Percentiles rank a stretch among this genome's conserved stretches.
Conservation (phyloP, 2,113 vertebrate species). For the Nerophis ophidion region DNA sequence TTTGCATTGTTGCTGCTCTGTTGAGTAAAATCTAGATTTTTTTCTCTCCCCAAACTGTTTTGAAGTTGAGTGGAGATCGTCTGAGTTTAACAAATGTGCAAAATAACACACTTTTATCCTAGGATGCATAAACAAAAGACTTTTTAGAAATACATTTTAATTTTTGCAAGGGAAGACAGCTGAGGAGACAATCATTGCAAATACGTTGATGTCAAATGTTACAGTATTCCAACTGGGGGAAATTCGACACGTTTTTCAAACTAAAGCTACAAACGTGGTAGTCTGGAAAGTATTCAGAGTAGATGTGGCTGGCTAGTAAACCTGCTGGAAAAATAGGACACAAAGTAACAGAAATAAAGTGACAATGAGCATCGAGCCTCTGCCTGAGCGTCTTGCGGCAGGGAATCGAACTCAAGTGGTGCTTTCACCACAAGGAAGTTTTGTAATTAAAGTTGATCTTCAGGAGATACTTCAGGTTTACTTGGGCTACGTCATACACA, state of each 20-base stretch:
- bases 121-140: background rate
- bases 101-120: too few relatives aligned
- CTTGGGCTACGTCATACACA: conserved; percentile 92
- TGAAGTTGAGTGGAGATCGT: too few relatives aligned
- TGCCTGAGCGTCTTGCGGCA: background rate
- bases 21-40: too few relatives aligned
- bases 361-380: conserved; percentile 26
- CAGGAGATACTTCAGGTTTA: conserved; percentile 95
- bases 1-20: too few relatives aligned
- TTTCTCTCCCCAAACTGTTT: too few relatives aligned
- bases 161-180: conserved; percentile 18
- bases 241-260: background rate
- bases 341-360: conserved; percentile 26
- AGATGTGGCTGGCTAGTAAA: conserved; percentile 23
- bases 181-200: conserved; percentile 30
- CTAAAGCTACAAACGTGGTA: background rate
- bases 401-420: too few relatives aligned
- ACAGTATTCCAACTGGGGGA: conserved; percentile 20
- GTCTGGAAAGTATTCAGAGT: too few relatives aligned
- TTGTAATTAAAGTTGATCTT: conserved; percentile 97
- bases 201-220: conserved; percentile 41
- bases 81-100: too few relatives aligned
- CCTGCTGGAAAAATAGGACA: conserved; percentile 24
- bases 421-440: conserved; percentile 86
- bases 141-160: background rate